Evolutionary conservation across 2,113 vertebrate species (phyloP).

Genomic region (Chlorodrepanis virens): DNA sequence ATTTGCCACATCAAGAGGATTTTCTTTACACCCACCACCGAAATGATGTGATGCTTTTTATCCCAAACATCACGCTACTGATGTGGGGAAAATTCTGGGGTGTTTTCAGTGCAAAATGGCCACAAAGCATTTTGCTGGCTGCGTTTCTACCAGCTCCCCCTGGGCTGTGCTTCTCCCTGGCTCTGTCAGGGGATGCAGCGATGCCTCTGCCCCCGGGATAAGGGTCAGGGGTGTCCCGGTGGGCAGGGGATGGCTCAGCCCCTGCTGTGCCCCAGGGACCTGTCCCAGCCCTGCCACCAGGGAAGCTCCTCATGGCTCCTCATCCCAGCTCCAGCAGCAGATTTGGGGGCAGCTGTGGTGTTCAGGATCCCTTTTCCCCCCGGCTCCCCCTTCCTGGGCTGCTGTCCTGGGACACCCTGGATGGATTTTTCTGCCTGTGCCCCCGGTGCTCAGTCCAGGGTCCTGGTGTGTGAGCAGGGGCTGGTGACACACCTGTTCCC

Average conservation of each 20-base stretch:
- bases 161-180: neutral
- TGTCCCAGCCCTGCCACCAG: fast-evolving
- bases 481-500: fast-evolving
- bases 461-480: fast-evolving
- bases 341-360: fast-evolving
- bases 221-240: fast-evolving
- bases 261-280: neutral
- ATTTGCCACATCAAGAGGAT: fast-evolving
- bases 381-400: fast-evolving
- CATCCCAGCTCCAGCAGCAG: neutral
- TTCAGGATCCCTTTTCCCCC: fast-evolving
- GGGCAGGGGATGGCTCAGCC: fast-evolving
- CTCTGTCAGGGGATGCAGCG: neutral
- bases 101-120: neutral
- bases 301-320: fast-evolving
- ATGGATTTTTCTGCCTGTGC: fast-evolving
- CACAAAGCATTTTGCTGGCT: fast-evolving
- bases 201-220: fast-evolving
- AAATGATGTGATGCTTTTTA: fast-evolving
- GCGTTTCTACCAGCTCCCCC: neutral
- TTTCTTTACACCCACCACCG: fast-evolving
- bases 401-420: fast-evolving
- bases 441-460: fast-evolving
- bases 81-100: neutral
- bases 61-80: fast-evolving